phyloP scores from a whole-genome alignment of 2,113 vertebrate genomes.

The Tichodroma muraria region DNA sequence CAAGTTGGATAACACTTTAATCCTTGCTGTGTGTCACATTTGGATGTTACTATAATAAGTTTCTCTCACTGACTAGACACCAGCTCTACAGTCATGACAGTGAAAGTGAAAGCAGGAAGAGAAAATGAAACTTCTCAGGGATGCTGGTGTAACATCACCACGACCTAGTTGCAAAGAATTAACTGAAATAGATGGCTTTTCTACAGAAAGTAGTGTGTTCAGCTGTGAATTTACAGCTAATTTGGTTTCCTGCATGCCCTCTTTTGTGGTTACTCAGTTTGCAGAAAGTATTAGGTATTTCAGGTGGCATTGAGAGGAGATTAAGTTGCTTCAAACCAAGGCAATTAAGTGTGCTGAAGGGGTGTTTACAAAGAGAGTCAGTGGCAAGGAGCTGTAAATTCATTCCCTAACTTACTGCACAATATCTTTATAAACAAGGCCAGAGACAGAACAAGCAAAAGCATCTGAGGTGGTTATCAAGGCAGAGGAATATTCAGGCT shows the following conservation, averaged over 20 bases:
- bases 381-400: not conserved
- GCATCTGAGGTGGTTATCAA: not conserved
- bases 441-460: not conserved
- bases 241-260: not conserved
- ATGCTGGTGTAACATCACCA: not conserved
- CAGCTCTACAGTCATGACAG: not conserved
- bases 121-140: not conserved
- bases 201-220: not conserved
- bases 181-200: not conserved
- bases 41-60: constrained; percentile 14
- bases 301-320: not conserved
- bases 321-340: not conserved
- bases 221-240: not conserved
- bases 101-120: not conserved
- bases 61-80: constrained; percentile 14
- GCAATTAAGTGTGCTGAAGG: not conserved
- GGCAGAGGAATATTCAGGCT: not conserved
- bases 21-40: constrained; percentile 31
- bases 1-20: constrained; percentile 48
- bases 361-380: not conserved
- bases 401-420: not conserved
- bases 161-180: not conserved
- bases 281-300: not conserved
- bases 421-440: not conserved
- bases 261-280: not conserved